phyloP scores from a whole-genome alignment of 2,888 invertebrate genomes.

The Mimachlamys varia region DNA sequence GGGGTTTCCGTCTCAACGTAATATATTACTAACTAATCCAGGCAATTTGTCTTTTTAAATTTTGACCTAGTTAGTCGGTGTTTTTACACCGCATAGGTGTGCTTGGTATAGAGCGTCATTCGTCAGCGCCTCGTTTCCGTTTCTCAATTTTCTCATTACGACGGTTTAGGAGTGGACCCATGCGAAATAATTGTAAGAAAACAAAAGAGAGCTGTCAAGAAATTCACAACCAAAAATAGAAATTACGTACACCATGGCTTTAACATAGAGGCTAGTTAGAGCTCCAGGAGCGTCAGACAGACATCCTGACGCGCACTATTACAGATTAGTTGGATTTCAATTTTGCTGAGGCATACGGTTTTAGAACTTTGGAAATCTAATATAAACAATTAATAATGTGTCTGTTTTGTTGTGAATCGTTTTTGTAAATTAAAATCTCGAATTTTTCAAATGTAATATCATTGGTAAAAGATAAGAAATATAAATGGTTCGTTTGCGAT shows the following conservation, averaged over 20 bases:
- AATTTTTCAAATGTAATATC: too few species aligned
- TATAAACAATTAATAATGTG: too few species aligned
- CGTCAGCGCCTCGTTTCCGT: neutral
- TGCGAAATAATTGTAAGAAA: slow-evolving; percentile 23
- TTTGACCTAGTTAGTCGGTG: neutral
- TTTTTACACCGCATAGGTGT: neutral
- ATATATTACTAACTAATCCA: neutral
- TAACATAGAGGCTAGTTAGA: neutral
- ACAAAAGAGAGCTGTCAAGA: slow-evolving; percentile 24
- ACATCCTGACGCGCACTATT: neutral
- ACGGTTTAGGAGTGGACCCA: neutral
- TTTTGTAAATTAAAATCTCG: too few species aligned
- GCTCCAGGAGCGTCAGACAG: neutral
- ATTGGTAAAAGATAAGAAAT: too few species aligned
- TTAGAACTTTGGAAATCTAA: neutral
- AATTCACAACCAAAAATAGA: slow-evolving; percentile 24
- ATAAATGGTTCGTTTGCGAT: too few species aligned
- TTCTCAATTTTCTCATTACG: neutral
- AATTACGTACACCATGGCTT: neutral
- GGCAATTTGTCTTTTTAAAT: neutral
- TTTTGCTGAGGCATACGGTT: neutral
- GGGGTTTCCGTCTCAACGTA: neutral
- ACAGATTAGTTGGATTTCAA: neutral
- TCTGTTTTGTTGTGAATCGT: too few species aligned
- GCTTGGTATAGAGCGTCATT: neutral